Evolutionary conservation across 2,113 vertebrate species (phyloP).

Genomic region (Neoarius graeffei): DNA sequence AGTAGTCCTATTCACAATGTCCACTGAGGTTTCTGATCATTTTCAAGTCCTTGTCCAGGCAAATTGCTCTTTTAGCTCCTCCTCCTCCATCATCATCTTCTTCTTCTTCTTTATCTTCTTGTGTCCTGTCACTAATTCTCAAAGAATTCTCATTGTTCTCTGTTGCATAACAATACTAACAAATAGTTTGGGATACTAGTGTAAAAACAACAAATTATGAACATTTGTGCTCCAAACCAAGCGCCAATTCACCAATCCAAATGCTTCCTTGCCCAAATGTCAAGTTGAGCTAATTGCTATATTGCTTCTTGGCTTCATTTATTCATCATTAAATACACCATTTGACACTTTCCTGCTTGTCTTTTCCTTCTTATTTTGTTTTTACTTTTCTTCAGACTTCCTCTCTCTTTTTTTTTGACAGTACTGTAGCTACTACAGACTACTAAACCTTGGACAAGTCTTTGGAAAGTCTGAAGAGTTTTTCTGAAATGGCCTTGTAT

Average conservation of each 20-base stretch:
- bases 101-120: not conserved
- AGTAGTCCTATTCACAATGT: not conserved
- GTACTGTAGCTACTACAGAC: not conserved
- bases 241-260: not conserved
- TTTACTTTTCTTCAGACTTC: not conserved
- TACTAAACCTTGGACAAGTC: not conserved
- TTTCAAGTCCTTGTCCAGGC: not conserved
- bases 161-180: not conserved
- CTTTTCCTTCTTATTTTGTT: not conserved
- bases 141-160: not conserved
- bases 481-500: not conserved
- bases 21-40: constrained; percentile 3
- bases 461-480: not conserved
- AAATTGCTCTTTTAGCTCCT: not conserved
- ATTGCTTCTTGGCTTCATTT: not conserved
- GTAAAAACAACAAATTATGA: not conserved
- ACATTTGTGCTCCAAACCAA: not conserved
- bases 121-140: not conserved
- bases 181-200: not conserved
- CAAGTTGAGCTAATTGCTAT: not conserved
- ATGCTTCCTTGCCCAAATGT: not conserved
- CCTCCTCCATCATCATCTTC: not conserved
- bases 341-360: not conserved
- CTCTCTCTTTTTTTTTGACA: not conserved
- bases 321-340: not conserved